Percentiles rank a stretch among this genome's conserved stretches.
Evolutionary conservation across 2,888 invertebrate species (phyloP).

Genomic region (Neria commutata): DNA sequence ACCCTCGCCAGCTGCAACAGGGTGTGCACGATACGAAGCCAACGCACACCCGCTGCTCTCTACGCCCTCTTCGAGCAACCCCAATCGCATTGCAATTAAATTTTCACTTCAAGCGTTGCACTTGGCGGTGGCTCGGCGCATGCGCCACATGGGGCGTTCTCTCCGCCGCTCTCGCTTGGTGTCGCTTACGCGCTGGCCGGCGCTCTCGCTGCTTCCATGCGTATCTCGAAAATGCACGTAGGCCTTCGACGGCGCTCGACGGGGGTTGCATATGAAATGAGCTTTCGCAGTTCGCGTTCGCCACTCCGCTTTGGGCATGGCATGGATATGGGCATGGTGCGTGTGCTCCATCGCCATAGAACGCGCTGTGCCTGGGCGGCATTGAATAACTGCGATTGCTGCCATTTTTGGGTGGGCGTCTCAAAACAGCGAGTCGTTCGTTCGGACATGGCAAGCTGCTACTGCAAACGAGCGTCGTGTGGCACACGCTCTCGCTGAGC

Average conservation of each 20-base stretch:
- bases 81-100: background rate
- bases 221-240: background rate
- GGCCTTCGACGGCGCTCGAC: background rate
- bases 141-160: background rate
- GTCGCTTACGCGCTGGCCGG: background rate
- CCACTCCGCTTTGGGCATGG: background rate
- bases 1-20: slow-evolving; percentile 14
- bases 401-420: slow-evolving; percentile 8
- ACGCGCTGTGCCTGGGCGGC: background rate
- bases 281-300: slow-evolving; percentile 7
- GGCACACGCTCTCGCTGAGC: background rate
- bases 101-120: slow-evolving; percentile 7
- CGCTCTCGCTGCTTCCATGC: background rate
- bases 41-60: background rate
- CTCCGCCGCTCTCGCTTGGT: background rate
- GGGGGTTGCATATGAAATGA: slow-evolving; percentile 22
- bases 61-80: background rate
- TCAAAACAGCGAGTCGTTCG: background rate
- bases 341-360: background rate
- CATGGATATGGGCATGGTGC: background rate
- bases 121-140: background rate
- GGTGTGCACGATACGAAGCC: background rate
- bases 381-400: background rate
- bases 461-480: background rate
- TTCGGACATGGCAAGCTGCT: background rate